phyloP scores from a whole-genome alignment of 2,888 invertebrate genomes.

The Coenonympha glycerion region DNA sequence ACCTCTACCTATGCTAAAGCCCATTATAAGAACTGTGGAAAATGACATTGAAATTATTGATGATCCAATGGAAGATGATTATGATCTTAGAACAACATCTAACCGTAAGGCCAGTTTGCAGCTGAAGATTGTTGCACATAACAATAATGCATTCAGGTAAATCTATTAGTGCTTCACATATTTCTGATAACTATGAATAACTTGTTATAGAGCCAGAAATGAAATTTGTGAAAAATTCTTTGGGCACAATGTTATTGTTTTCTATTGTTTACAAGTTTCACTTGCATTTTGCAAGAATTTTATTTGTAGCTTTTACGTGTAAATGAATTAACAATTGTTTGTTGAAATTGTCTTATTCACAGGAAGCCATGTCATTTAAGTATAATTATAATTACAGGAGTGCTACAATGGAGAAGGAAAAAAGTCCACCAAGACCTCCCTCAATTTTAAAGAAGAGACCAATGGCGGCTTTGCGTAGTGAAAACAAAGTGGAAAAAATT shows the following conservation, averaged over 20 bases:
- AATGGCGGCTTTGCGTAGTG: constrained; percentile 59
- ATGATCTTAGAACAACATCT: constrained; percentile 37
- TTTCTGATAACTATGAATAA: too few species aligned
- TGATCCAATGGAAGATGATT: constrained; percentile 60
- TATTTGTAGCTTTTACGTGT: too few species aligned
- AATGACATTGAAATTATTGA: constrained; percentile 66
- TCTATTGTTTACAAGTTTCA: background rate
- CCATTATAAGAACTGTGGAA: constrained; percentile 63
- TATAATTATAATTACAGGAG: constrained; percentile 39
- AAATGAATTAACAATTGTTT: too few species aligned
- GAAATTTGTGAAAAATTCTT: too few species aligned
- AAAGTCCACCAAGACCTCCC: constrained; percentile 63
- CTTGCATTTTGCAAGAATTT: too few species aligned
- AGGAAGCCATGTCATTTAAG: too few species aligned
- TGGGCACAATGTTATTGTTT: background rate
- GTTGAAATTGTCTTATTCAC: too few species aligned
- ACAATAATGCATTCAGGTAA: constrained; percentile 48
- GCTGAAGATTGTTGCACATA: constrained; percentile 65
- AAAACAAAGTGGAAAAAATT: constrained; percentile 45
- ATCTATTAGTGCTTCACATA: too few species aligned
- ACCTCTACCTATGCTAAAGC: constrained; percentile 41
- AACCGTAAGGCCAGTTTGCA: constrained; percentile 59
- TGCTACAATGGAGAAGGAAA: constrained; percentile 44
- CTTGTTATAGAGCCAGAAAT: too few species aligned
- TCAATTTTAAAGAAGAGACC: constrained; percentile 72